Base-by-base conservation (phyloP, 1,140 invertebrate species). In the Sminthurides bifidus region DNA sequence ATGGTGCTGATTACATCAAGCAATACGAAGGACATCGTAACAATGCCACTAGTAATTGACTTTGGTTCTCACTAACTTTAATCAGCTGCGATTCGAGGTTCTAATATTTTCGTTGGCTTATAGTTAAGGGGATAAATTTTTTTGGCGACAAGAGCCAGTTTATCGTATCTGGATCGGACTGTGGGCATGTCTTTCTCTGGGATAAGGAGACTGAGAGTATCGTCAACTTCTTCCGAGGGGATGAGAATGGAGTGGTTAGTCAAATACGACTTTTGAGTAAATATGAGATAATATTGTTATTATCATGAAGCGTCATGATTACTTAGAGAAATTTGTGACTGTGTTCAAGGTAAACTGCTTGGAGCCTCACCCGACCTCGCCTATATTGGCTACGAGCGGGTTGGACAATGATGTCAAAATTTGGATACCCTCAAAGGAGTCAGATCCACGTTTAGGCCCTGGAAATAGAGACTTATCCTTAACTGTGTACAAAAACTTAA, bases 131-230 rank as follows among this genome's bases (percentile, higher is more conserved):
- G 3, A 89, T 95, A 0, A 87, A 90, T 67, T 95, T 91, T 73
- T 96, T 89, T 73, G 92, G 92, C 0, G 84, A 89, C 1, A 79
- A 79, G 54, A 91, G 87, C 67, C 85, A 96, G 71, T 96, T 82
- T 71, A 75, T 96, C 17, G 77, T 93, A 33, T 94, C 90, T 56
- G 92, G 92, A 2, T 94, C 90, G 23, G 92, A 97, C 70, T 95
- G 91, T 74, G 85, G 87, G n/a, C 80, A 94, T 72, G 81, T 97
- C 17, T 96, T 85, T 69, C 81, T 95, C 35, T 98, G 92, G 92
- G 89, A 96, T 60, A 89, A 85, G 69, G 77, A 87, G 58, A 84
- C 82, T 0, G 86, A 92, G 72, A 76, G 85, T 8, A 85, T 96
- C 59, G 84, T 94, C 19, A 88, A 90, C 68, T 92, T 80, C 74